phyloP scores from a whole-genome alignment of 2,113 vertebrate genomes.

The Callorhinus ursinus region DNA sequence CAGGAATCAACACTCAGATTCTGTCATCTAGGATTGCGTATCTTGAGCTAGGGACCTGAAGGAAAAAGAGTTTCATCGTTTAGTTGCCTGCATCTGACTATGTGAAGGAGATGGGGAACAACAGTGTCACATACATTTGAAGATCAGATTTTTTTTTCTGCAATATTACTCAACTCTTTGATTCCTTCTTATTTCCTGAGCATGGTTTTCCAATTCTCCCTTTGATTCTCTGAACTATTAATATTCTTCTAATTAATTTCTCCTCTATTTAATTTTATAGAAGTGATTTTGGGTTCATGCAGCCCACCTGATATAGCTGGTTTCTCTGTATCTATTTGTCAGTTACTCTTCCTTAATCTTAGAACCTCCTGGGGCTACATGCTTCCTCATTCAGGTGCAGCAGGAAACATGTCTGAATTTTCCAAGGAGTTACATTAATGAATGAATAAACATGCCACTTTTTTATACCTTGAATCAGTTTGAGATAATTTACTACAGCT shows the following conservation, averaged over 20 bases:
- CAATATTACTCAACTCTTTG: neutral
- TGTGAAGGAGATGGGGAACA: neutral
- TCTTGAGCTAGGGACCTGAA: neutral
- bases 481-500: neutral
- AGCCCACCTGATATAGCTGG: neutral
- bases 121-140: neutral
- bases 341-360: neutral
- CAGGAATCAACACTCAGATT: neutral
- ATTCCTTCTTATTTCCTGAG: neutral
- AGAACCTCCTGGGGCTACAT: neutral
- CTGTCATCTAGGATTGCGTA: neutral
- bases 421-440: conserved; percentile 20
- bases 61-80: neutral
- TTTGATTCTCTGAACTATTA: neutral
- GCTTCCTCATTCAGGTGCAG: neutral
- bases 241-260: neutral
- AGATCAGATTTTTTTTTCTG: neutral
- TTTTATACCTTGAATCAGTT: neutral
- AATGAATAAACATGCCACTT: neutral
- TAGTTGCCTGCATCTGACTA: neutral
- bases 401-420: conserved; percentile 28
- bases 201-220: neutral
- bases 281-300: conserved; percentile 24
- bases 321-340: neutral
- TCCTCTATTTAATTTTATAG: neutral